Percentiles rank a stretch among this genome's conserved stretches.
Conservation (phyloP, 2,888 invertebrate species). For the Eilema griseolum region DNA sequence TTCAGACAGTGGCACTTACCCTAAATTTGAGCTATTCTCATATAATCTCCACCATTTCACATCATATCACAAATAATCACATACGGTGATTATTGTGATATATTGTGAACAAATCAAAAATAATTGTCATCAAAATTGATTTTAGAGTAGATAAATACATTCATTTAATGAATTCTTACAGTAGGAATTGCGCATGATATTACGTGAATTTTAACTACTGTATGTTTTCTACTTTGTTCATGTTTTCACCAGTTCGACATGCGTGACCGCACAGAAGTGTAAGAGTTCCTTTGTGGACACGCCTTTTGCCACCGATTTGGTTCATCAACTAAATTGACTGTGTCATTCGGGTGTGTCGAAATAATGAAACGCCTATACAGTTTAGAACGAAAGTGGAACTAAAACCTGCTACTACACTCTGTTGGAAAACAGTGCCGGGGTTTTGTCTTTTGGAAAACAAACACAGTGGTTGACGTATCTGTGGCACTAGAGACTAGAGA, state of each 20-base stretch:
- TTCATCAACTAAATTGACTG: conserved; percentile 60
- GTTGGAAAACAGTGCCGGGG: conserved; percentile 17
- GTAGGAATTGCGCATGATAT: not conserved
- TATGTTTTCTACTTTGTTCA: conserved; percentile 28
- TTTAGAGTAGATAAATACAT: not conserved
- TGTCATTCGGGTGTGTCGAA: conserved; percentile 57
- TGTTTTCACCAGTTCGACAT: conserved; percentile 47
- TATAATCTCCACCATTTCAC: no score
- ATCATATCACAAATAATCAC: no score
- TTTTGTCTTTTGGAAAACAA: conserved; percentile 18
- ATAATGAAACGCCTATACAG: conserved; percentile 34
- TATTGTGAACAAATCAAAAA: no score
- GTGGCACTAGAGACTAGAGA: not conserved
- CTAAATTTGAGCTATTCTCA: no score
- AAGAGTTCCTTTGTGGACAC: conserved; percentile 55
- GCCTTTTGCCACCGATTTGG: conserved; percentile 58
- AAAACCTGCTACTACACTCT: conserved; percentile 22
- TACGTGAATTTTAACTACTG: conserved; percentile 38
- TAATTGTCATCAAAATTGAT: no score
- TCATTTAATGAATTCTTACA: not conserved
- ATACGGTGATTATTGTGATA: no score
- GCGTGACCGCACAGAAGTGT: conserved; percentile 49
- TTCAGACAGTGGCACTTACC: no score
- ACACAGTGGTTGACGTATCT: conserved; percentile 5
- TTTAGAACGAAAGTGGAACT: conserved; percentile 48